Evolutionary conservation across 2,888 invertebrate species (phyloP).

Genomic region (Dryocosmus kuriphilus): DNA sequence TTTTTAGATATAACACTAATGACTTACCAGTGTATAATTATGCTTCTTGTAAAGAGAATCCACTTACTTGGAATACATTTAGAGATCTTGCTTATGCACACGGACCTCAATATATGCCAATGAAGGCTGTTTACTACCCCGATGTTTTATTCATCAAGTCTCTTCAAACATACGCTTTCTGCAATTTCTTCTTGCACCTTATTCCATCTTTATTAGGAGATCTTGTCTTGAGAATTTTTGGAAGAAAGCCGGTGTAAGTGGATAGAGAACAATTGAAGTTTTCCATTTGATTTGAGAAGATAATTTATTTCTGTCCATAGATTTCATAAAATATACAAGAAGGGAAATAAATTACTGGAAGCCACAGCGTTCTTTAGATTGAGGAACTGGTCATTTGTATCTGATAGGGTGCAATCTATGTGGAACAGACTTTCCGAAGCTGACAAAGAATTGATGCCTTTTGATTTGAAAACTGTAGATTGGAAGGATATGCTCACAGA

Average conservation of each 20-base stretch:
- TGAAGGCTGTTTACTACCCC: not conserved
- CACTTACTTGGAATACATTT: not conserved
- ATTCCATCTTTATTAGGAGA: not conserved
- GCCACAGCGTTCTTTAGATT: conserved; percentile 87
- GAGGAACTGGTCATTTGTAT: conserved; percentile 87
- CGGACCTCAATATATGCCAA: not conserved
- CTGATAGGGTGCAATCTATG: conserved; percentile 81
- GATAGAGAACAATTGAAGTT: not conserved
- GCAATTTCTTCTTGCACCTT: not conserved
- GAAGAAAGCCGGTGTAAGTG: conserved; percentile 11
- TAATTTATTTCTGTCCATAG: conserved; percentile 73
- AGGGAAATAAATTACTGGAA: conserved; percentile 80
- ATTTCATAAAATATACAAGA: conserved; percentile 81
- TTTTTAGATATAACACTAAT: not conserved
- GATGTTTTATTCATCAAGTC: not conserved
- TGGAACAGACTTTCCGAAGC: conserved; percentile 79
- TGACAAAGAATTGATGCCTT: conserved; percentile 84
- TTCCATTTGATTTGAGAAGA: too few relatives aligned
- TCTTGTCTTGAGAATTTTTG: conserved; percentile 3
- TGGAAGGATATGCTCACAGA: conserved; percentile 78
- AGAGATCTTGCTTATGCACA: not conserved
- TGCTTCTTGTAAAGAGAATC: not conserved
- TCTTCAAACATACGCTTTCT: not conserved
- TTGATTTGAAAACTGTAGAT: conserved; percentile 83
- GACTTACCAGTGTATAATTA: conserved; percentile 9